Base-by-base conservation (phyloP, 2,113 vertebrate genomes). In the Piaya cayana region DNA sequence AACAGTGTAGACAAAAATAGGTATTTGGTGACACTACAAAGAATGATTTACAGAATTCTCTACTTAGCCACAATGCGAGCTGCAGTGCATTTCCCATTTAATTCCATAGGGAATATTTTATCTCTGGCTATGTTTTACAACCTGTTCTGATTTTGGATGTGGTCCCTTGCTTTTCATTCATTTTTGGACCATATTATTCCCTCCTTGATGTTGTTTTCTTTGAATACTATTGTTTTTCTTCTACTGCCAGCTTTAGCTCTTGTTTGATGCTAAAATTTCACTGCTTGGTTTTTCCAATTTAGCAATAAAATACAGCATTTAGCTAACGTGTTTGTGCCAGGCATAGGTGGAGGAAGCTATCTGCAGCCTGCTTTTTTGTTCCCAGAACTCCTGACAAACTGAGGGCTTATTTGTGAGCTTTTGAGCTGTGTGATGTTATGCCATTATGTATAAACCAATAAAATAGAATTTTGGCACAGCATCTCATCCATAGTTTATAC, bases 41-140 rank as follows among this genome's bases (percentile, higher is more conserved):
- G 49, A 42, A 53, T 32, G 53, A 81, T 87, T 81, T 89, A 25
- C 50, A 86, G n/a, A 95, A 94, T 94, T 82, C 34, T 79, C 50
- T 71, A 1, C 12, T 76, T 88, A 59, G 69, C 53, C 64, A 74
- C 47, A 60, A 3, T 23, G 84, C 42, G 39, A 91, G 36, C 62
- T 37, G 37, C 4, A 60, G 21, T 47, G 59, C 16, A 32, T 89
- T 32, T 87, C 22, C 55, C 23, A 27, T 56, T 77, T 65, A 69
- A 10, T 74, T 88, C 78, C 75, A 53, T 39, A 21, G 82, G 70
- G 93, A 85, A 94, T 88, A 59, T 90, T 94, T 96, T 95, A 90
- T 91, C 91, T 94, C 63, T 90, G 62, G 76, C 34, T 63, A 83
- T n/a, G 39, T 81, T 94, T 95, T 86, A 85, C 62, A 95, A 83